These are phyloP conservation scores for rat (Rattus norvegicus) DNA, from an alignment of 2,113 vertebrate genomes.

Conservation along the genomic window DNA sequence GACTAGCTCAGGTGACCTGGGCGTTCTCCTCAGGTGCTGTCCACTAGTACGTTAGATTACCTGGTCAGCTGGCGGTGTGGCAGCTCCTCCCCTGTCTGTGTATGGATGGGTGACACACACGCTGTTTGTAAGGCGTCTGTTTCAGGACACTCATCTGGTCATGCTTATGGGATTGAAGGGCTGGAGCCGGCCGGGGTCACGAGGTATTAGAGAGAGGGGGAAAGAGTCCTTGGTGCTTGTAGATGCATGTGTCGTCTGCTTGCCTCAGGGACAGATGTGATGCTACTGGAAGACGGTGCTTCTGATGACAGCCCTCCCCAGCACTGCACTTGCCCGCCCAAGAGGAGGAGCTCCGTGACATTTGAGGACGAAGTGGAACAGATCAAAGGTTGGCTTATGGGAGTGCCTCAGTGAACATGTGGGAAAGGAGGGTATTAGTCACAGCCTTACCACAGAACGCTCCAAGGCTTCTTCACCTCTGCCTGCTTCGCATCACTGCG, in stretches of 20 bases:
- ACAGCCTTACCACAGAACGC: rapidly evolving
- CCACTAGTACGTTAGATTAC: not conserved
- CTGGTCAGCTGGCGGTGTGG: not conserved
- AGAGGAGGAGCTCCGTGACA: constrained; percentile 96
- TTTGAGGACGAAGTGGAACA: constrained; percentile 97
- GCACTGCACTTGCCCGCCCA: constrained; percentile 85
- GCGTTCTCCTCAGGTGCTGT: not conserved
- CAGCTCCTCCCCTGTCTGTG: not conserved
- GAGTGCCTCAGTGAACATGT: not conserved
- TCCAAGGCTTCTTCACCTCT: rapidly evolving
- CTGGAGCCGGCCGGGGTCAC: rapidly evolving
- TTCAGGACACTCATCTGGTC: not conserved
- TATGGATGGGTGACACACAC: not conserved
- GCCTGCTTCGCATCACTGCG: rapidly evolving
- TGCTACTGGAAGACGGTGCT: constrained; percentile 94
- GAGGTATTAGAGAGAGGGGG: not conserved
- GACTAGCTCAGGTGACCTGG: not conserved
- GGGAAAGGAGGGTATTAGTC: not conserved
- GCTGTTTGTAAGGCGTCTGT: not conserved
- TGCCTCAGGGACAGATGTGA: constrained; percentile 93
- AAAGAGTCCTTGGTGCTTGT: rapidly evolving
- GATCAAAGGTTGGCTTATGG: constrained; percentile 90
- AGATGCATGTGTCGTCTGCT: not conserved
- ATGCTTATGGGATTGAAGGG: not conserved
- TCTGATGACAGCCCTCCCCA: constrained; percentile 87